Base-by-base conservation (phyloP, 2,113 vertebrate genomes). In the Chionodraco myersi region DNA sequence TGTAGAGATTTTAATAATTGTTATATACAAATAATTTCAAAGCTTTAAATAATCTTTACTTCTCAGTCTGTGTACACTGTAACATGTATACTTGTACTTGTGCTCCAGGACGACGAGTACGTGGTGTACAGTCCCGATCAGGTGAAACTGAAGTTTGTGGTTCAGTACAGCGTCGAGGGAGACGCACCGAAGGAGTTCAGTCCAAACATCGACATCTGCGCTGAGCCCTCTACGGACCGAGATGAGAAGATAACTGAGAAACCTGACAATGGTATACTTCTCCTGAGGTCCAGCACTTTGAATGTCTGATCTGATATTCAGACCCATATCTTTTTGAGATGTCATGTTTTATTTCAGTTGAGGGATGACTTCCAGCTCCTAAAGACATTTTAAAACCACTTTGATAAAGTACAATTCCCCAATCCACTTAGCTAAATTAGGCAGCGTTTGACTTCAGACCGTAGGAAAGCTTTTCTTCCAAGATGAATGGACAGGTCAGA, bases 121-220 rank as follows among this genome's bases (percentile, higher is more conserved):
- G 96, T 96, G 72, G 95, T 97, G 14, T 98, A 96, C 92, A 95
- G 94, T 78, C 92, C 93, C 1, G 94, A 92, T 58, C 96, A 97
- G 88, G 89, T 97, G 84, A 95, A 94, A 89, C 94, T 97, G 56
- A 96, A 92, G 74, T 97, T 97, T 3, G 89, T 97, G 83, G 89
- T 97, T 72, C 96, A 93, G 82, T 96, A 95, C 92, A 92, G 67
- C 47, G 1, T 94, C 6, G 54, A 85, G 77, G 94, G 91, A 34
- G 95, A 97, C 62, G 16, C 82, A 51, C 68, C 94, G 73, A 95
- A 94, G 76, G 66, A 79, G 6, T 96, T 97, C 88, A 82, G 91
- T 30, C 93, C 94, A 54, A 5, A 26, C 0, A 0, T 82, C 51
- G 5, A 70, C 83, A 83, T 26, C 3, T 78, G 82, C 1, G 7